Evolutionary conservation across 37 sponge, comb jelly and placozoan genomes (phyloP).

Genomic region (Diacarnus erythraeanus): DNA sequence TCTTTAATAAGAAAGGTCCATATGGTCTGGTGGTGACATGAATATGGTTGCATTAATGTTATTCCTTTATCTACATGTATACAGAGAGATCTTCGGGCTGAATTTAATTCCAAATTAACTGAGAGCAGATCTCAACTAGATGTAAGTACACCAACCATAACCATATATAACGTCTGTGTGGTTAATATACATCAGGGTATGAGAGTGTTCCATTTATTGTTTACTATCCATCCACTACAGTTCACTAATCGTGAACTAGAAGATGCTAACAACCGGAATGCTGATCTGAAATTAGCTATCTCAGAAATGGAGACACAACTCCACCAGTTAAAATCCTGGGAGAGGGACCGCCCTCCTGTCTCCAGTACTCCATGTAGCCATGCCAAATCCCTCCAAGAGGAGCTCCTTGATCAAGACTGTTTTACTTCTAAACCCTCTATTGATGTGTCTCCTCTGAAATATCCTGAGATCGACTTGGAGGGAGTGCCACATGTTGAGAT

Average conservation of each 20-base stretch:
- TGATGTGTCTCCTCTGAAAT: neutral
- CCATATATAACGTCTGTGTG: neutral
- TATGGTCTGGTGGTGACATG: no score
- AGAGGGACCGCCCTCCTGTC: no score
- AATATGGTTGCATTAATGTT: no score
- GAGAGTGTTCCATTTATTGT: no score
- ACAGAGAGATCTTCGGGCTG: neutral
- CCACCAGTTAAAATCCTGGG: neutral
- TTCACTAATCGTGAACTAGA: neutral
- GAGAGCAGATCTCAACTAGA: neutral
- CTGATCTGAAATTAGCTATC: neutral
- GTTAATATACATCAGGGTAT: no score
- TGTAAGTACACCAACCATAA: neutral
- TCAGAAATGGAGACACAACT: conserved; percentile 22
- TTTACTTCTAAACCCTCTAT: no score
- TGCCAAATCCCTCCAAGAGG: neutral
- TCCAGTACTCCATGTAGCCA: conserved; percentile 32
- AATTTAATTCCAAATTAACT: neutral
- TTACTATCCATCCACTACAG: neutral
- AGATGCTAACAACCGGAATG: neutral
- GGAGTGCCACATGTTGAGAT: neutral
- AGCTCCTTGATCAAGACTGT: neutral
- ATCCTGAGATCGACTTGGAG: neutral
- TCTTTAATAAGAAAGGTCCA: no score
- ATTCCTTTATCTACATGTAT: neutral